Conservation (phyloP, 53 echinoderm and acorn worm genomes). For the Paelopatides confundens region DNA sequence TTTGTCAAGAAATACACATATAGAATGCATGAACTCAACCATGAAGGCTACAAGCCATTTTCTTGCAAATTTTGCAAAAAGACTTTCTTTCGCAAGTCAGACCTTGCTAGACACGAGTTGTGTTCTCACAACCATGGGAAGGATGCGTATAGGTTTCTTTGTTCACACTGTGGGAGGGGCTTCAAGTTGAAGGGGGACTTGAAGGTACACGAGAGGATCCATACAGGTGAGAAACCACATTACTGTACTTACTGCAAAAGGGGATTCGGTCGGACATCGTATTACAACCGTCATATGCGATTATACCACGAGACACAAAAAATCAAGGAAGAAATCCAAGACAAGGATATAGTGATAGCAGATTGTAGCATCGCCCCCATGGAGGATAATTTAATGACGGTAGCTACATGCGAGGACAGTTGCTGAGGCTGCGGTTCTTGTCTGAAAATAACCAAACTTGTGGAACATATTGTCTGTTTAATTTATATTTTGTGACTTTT, state of each 20-base stretch:
- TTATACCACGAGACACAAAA: neutral
- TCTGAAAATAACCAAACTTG: too few species aligned
- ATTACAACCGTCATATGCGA: conserved; percentile 30
- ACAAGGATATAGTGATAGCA: neutral
- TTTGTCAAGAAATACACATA: conserved; percentile 30
- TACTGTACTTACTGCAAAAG: conserved; percentile 19
- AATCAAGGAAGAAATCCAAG: neutral
- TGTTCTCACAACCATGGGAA: conserved; percentile 17
- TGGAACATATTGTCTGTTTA: too few species aligned
- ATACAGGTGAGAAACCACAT: conserved; percentile 18
- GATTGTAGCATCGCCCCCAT: neutral
- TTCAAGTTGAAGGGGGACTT: conserved; percentile 37
- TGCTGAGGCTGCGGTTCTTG: neutral
- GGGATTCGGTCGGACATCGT: conserved; percentile 10
- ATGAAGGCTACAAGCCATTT: conserved; percentile 19
- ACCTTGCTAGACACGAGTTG: conserved; percentile 5
- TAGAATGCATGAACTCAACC: conserved; percentile 20
- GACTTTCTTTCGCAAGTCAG: neutral
- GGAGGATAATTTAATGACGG: neutral
- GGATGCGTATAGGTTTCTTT: conserved; percentile 22
- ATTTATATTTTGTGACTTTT: too few species aligned
- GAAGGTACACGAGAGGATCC: conserved; percentile 25
- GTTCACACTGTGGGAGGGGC: conserved; percentile 28
- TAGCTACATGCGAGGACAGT: neutral
- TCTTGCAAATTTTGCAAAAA: conserved; percentile 10